A percentile compares a stretch with the other conserved stretches of the same genome.
Conservation (phyloP, 23 tunicate species). For the Styela plicata region DNA sequence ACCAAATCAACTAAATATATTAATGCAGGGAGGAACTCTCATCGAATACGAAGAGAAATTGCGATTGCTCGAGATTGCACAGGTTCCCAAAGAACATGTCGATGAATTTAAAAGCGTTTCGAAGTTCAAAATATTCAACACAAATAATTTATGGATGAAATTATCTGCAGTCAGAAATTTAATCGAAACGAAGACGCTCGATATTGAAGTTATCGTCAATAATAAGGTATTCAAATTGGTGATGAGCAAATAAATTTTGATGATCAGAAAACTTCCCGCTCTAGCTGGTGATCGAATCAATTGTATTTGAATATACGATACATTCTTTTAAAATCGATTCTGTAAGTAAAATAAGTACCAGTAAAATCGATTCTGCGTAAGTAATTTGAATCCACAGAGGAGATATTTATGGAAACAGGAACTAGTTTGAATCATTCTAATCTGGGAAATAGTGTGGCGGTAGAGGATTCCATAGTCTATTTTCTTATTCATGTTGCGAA, state of each 20-base stretch:
- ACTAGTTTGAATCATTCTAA: too few species aligned
- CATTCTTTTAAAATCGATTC: too few species aligned
- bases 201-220: conserved; percentile 88
- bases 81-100: conserved; percentile 84
- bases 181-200: conserved; percentile 18
- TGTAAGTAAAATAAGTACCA: too few species aligned
- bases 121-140: conserved; percentile 96
- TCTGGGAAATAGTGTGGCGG: too few species aligned
- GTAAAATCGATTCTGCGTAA: too few species aligned
- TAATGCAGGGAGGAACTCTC: conserved; percentile 85
- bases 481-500: too few species aligned
- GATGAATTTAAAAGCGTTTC: conserved; percentile 93
- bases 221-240: conserved; percentile 28
- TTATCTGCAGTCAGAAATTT: conserved; percentile 51
- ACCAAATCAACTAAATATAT: too few species aligned
- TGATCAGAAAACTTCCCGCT: background rate
- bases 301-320: too few species aligned
- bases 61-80: conserved; percentile 89
- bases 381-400: too few species aligned
- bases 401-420: too few species aligned
- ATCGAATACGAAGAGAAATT: conserved; percentile 81
- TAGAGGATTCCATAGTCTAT: too few species aligned
- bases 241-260: background rate
- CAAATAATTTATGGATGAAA: conserved; percentile 93
- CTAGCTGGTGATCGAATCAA: too few species aligned